Base-by-base conservation (phyloP, 2,113 vertebrate genomes). In the Corydoras maculifer region DNA sequence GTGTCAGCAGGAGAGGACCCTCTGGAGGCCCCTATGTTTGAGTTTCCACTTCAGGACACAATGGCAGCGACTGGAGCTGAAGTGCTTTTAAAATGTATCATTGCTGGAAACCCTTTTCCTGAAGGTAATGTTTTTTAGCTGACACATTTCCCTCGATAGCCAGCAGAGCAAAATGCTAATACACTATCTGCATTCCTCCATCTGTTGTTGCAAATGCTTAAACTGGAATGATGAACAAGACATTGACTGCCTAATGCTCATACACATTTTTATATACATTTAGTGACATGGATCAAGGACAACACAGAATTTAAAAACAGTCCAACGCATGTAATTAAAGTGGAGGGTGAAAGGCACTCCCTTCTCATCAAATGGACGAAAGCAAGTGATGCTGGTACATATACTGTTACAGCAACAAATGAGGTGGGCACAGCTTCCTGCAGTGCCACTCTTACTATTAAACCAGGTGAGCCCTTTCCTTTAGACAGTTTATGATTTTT, bases 1-100 rank as follows among this genome's bases (percentile, higher is more conserved):
- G 92, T 98, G 70, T 99, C 97, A 10, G 96, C 95, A 15, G 97
- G 86, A 74, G 97, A 99, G 78, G 97, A 99, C 55, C 94, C 94
- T 1, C 82, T 94, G 85, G 97, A 98, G 82, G 92, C 91, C 0
- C 97, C 97, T 0, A n/a, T 95, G 68, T 98, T 98, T 85, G 96
- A 99, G 84, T 93, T 92, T 68, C 91, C 91, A 10, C 87, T 99
- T 64, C 92, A 93, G 77, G 92, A 95, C 75, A 86, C 78, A 7
- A 79, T 89, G 0, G 93, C 87, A 61, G 88, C 83, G 0, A 84
- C 91, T 58, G 95, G 94, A 50, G 81, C 87, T 0, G 93, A 96
- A 12, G 91, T 93, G 68, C 84, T 93, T 18, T 89, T 99, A 49
- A 98, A 93, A 84, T 94, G 95, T 73, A 93, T 98, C 63, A 86